phyloP scores from a whole-genome alignment of 2,888 invertebrate species.

The Tineola bisselliella region DNA sequence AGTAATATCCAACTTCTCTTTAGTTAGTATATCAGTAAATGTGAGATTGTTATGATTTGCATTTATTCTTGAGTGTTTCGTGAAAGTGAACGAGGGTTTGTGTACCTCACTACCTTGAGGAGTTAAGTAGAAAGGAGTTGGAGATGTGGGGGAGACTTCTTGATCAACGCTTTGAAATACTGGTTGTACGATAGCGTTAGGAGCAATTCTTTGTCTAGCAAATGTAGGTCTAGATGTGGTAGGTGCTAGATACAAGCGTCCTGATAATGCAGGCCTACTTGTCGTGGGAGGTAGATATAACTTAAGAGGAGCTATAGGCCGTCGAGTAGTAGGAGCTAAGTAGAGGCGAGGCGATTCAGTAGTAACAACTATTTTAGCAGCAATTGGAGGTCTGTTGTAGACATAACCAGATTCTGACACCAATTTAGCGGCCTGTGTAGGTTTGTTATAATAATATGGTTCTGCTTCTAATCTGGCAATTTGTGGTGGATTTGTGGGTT shows the following conservation, averaged over 20 bases:
- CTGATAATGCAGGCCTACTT: constrained; percentile 32
- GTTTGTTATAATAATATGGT: constrained; percentile 26
- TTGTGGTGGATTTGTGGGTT: constrained; percentile 27
- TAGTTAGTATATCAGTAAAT: constrained; percentile 50
- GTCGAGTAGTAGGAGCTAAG: constrained; percentile 29
- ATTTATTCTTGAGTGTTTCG: constrained; percentile 28
- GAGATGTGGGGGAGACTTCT: constrained; percentile 26
- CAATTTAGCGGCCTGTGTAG: constrained; percentile 11
- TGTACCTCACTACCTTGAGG: constrained; percentile 18
- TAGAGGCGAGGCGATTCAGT: constrained; percentile 27
- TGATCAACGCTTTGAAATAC: constrained; percentile 28
- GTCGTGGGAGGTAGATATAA: constrained; percentile 27
- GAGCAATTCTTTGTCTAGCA: constrained; percentile 38
- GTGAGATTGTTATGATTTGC: constrained; percentile 39
- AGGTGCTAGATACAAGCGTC: constrained; percentile 35
- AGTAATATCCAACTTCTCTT: constrained; percentile 49
- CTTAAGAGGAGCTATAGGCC: constrained; percentile 25
- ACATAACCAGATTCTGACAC: constrained; percentile 18
- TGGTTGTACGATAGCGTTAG: constrained; percentile 25
- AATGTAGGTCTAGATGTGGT: constrained; percentile 22
- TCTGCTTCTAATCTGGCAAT: constrained; percentile 20
- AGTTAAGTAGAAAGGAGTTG: constrained; percentile 23
- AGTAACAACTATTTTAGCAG: constrained; percentile 23
- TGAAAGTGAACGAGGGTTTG: constrained; percentile 26
- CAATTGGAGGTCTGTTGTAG: constrained; percentile 30